Base-by-base conservation (phyloP, 1,140 invertebrate species). In the Lasioglossum baleicum region DNA sequence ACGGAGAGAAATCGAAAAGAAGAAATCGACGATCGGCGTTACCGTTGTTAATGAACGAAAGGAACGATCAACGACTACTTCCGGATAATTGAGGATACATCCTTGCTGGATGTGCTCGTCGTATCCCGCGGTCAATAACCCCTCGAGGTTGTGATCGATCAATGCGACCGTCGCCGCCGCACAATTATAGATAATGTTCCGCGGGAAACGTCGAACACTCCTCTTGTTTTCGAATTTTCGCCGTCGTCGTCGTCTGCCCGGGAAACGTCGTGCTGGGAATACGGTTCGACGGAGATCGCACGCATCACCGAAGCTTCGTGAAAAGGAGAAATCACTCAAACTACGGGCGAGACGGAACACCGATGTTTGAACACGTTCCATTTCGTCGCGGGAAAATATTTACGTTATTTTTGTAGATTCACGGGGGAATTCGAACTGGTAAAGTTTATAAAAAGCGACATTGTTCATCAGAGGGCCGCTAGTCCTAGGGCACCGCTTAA, bases 101-200 rank as follows among this genome's bases (percentile, higher is more conserved):
- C 5, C n/a, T 71, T 44, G 35, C 44, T 20, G 11, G 35, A 44
- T 44, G 22, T 64, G n/a, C 26, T 64, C 66, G 40, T 53, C 17
- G 75, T 61, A 51, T 69, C 8, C 20, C 48, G 22, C 35, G 76
- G 68, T 73, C 76, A 79, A 72, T 73, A 73, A 79, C 76, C 76
- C 26, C 61, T 48, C 3, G 11, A 35, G 56, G 60, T 71, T 73
- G 35, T 35, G 61, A 72, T 79, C 69, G 69, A 79, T 73, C 72
- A 72, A 73, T 35, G 61, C 22, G 56, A 65, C 61, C 42, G 40
- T 65, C 76, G 60, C 13, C 17, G 15, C 60, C 22, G 17, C 53
- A 26, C 40, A 73, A 79, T 72, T 72, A 79, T 73, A 78, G 48
- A 72, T 64, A 73, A 79, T 65, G 15, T 60, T 73, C 8, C 31